Conservation (phyloP, 2,888 invertebrate species). For the Seira ritae region DNA sequence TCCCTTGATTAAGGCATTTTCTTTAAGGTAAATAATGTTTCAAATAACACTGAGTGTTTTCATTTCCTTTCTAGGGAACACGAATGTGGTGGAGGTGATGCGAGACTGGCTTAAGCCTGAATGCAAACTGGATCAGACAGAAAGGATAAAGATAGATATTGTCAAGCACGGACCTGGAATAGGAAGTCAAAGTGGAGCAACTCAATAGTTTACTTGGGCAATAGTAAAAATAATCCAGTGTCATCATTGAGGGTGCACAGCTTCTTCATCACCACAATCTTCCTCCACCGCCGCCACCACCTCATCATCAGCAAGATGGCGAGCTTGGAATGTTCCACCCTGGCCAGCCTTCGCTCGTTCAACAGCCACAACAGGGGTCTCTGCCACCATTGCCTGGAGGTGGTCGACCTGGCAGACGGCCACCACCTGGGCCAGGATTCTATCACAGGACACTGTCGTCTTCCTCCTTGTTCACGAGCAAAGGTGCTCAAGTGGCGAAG, state of each 20-base stretch:
- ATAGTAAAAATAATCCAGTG: neutral
- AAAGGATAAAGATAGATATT: neutral
- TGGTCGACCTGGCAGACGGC: slow-evolving; percentile 34
- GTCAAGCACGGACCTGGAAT: too few relatives aligned
- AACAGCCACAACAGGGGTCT: slow-evolving; percentile 10
- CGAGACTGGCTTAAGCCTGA: too few relatives aligned
- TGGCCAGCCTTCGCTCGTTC: neutral
- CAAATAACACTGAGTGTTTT: too few relatives aligned
- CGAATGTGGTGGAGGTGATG: too few relatives aligned
- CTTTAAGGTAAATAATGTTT: too few relatives aligned
- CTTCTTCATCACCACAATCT: slow-evolving; percentile 21
- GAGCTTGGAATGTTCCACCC: slow-evolving; percentile 43
- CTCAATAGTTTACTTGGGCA: neutral
- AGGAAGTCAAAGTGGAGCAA: too few relatives aligned
- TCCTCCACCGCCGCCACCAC: slow-evolving; percentile 38
- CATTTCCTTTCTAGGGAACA: too few relatives aligned
- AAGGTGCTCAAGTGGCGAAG: slow-evolving; percentile 60
- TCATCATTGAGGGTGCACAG: slow-evolving; percentile 61
- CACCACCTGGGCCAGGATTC: slow-evolving; percentile 53
- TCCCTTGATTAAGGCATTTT: too few relatives aligned
- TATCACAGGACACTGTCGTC: slow-evolving; percentile 62
- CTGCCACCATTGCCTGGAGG: slow-evolving; percentile 25
- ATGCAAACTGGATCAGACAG: too few relatives aligned
- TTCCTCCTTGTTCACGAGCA: slow-evolving; percentile 54
- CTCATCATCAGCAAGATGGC: slow-evolving; percentile 44